phyloP scores from a whole-genome alignment of 2,888 invertebrate genomes.

The Adelphocoris suturalis region DNA sequence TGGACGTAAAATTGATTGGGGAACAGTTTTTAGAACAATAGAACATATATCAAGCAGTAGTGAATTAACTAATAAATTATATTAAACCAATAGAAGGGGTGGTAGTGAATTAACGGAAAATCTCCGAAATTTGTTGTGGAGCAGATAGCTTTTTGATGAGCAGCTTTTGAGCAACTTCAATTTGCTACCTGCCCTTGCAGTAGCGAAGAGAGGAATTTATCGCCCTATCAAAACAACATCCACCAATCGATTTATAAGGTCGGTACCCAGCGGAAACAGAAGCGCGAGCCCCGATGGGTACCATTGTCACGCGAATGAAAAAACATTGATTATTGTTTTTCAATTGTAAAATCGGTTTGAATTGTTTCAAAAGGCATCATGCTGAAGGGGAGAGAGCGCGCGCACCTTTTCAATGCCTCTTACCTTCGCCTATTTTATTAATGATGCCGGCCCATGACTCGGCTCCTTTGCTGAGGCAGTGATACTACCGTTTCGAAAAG shows the following conservation, averaged over 20 bases:
- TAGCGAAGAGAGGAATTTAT: background rate
- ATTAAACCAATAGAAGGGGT: too few species aligned
- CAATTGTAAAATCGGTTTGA: conserved; percentile 52
- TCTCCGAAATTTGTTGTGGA: too few species aligned
- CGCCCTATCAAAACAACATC: background rate
- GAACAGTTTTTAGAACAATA: too few species aligned
- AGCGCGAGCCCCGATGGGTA: conserved; percentile 34
- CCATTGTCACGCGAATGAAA: conserved; percentile 26
- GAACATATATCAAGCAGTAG: too few species aligned
- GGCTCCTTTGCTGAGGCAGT: conserved; percentile 23
- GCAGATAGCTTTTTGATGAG: too few species aligned
- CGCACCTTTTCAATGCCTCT: conserved; percentile 45
- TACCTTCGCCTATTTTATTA: conserved; percentile 48
- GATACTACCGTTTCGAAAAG: conserved; percentile 39
- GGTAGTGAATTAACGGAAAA: too few species aligned
- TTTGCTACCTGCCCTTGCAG: background rate
- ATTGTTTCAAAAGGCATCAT: conserved; percentile 36
- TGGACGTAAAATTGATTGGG: too few species aligned
- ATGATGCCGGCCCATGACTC: conserved; percentile 48
- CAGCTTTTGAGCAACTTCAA: too few species aligned
- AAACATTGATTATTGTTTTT: conserved; percentile 48
- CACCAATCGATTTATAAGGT: conserved; percentile 13
- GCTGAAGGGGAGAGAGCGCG: conserved; percentile 41
- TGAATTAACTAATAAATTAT: too few species aligned
- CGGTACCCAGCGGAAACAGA: conserved; percentile 38